A percentile compares a stretch with the other conserved stretches of the same genome.
These are phyloP conservation scores for Arenaria interpres DNA, from an alignment of 2,113 vertebrate species.

Conservation along the genomic window DNA sequence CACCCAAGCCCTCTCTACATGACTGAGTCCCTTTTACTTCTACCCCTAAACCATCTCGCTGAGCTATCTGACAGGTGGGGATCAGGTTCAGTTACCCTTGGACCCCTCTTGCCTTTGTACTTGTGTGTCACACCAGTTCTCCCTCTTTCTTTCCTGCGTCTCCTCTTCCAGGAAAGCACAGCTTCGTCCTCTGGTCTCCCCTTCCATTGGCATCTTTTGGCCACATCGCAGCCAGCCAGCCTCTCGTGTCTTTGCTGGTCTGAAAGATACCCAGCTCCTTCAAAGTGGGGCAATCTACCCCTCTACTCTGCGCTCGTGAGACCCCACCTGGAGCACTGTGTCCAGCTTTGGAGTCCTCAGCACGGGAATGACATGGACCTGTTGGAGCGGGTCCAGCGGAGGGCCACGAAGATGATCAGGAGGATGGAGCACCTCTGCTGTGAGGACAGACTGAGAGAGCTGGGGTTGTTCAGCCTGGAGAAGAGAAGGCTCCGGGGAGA, in stretches of 20 bases:
- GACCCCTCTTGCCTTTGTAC: neutral
- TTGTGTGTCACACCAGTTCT: neutral
- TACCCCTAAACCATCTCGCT: neutral
- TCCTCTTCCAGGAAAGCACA: neutral
- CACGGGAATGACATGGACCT: too few species aligned
- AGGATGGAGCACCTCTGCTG: too few species aligned
- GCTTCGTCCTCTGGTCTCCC: neutral
- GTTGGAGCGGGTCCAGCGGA: too few species aligned
- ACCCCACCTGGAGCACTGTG: too few species aligned
- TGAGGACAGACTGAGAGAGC: too few species aligned
- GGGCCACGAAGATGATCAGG: too few species aligned
- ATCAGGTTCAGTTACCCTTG: neutral
- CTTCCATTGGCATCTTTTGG: neutral
- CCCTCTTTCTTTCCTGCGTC: neutral
- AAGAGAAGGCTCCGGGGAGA: too few species aligned
- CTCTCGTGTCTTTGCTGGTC: neutral
- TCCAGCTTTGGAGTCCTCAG: too few species aligned
- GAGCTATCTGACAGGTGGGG: neutral
- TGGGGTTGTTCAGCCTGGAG: too few species aligned
- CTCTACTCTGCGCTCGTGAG: too few species aligned
- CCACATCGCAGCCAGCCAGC: neutral
- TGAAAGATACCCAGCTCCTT: neutral
- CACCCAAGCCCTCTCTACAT: neutral
- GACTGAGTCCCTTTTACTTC: neutral
- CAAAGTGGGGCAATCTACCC: neutral